Conservation (phyloP, 2,888 invertebrate species). For the Drosophila paramelanica region DNA sequence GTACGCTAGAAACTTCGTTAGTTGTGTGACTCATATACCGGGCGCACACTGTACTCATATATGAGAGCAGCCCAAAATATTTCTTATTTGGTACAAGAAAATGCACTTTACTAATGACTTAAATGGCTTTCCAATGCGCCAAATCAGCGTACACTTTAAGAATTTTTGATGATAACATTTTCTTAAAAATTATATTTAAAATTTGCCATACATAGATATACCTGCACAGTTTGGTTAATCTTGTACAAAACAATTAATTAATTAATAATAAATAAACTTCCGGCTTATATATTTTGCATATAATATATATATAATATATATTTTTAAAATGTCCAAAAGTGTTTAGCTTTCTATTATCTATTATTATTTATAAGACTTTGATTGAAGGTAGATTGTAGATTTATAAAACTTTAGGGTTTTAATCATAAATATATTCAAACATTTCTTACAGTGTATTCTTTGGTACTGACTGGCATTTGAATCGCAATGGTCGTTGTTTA, state of each 20-base stretch:
- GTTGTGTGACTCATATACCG: constrained; percentile 36
- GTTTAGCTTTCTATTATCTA: too few relatives aligned
- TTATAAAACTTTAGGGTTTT: too few relatives aligned
- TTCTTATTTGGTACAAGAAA: constrained; percentile 62
- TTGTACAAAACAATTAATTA: too few relatives aligned
- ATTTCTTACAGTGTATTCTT: constrained; percentile 13
- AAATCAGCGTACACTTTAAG: constrained; percentile 25
- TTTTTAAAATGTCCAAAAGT: too few relatives aligned
- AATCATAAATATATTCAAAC: background rate
- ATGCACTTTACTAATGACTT: constrained; percentile 78
- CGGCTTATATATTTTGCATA: too few relatives aligned
- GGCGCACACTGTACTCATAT: constrained; percentile 32
- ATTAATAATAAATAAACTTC: too few relatives aligned
- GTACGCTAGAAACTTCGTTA: constrained; percentile 7
- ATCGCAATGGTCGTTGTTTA: background rate
- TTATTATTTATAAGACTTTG: too few relatives aligned
- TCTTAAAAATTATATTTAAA: too few relatives aligned
- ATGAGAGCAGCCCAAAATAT: constrained; percentile 22
- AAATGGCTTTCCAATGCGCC: constrained; percentile 56
- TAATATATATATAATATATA: too few relatives aligned
- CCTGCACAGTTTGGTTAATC: too few relatives aligned
- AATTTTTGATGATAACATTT: constrained; percentile 1
- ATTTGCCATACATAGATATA: too few relatives aligned
- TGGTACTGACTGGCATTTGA: background rate
- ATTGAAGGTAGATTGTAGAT: too few relatives aligned